A percentile compares a stretch with the other conserved stretches of the same genome.
Evolutionary conservation across 2,888 invertebrate species (phyloP).

Genomic region (Ephialtes manifestator): DNA sequence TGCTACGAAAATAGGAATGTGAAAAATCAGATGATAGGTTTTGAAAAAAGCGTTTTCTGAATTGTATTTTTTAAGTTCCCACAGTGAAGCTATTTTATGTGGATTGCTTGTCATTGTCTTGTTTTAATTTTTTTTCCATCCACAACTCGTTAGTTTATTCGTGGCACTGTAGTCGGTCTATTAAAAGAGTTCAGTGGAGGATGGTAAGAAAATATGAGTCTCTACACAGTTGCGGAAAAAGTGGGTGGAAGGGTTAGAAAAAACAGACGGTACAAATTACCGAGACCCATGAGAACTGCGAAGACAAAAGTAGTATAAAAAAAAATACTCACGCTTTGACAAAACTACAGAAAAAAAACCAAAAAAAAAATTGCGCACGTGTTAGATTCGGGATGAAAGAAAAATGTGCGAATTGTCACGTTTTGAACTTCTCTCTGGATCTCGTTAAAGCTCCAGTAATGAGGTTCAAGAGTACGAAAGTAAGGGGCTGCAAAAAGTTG

Average conservation of each 20-base stretch:
- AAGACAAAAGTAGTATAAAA: constrained; percentile 23
- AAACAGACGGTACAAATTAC: constrained; percentile 47
- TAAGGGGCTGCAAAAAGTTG: constrained; percentile 2
- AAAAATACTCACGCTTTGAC: constrained; percentile 32
- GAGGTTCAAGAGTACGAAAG: constrained; percentile 34
- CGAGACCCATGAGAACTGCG: constrained; percentile 33
- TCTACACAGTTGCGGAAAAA: background rate
- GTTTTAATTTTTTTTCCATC: constrained; percentile 1
- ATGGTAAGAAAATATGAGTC: constrained; percentile 15
- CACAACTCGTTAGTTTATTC: background rate
- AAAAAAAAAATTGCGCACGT: constrained; percentile 41
- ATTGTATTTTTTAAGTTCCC: background rate
- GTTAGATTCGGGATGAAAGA: constrained; percentile 43
- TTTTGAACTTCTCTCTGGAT: constrained; percentile 58
- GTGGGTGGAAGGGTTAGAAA: constrained; percentile 20
- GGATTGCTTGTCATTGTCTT: background rate
- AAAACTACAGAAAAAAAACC: constrained; percentile 5
- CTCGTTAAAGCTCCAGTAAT: constrained; percentile 62
- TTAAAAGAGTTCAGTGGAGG: background rate
- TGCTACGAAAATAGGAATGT: background rate
- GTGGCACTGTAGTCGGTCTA: background rate
- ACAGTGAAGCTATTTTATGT: background rate
- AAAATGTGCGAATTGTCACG: constrained; percentile 65
- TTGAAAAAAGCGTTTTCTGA: background rate
- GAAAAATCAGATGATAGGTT: background rate